Percentiles rank a stretch among this genome's conserved stretches.
phyloP scores from a whole-genome alignment of 2,113 vertebrate species.

The Macrotis lagotis region DNA sequence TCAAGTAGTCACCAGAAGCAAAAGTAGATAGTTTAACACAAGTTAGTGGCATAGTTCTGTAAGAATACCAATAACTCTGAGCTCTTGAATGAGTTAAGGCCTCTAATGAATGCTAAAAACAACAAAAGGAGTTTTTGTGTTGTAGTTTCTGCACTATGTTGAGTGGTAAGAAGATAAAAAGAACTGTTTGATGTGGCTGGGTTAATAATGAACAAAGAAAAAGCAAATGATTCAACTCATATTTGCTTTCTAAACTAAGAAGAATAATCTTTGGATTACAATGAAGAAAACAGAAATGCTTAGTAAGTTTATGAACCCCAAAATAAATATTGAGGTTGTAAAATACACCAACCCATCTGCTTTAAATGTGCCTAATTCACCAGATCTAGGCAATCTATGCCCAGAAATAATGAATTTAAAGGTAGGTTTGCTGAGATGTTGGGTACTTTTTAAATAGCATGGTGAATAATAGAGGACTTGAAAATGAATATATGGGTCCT shows the following conservation, averaged over 20 bases:
- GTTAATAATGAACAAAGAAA: neutral
- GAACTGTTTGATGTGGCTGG: neutral
- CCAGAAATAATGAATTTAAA: neutral
- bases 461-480: neutral
- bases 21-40: neutral
- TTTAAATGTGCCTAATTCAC: neutral
- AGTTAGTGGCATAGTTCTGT: neutral
- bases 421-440: neutral
- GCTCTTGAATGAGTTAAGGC: neutral
- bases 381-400: neutral
- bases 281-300: neutral
- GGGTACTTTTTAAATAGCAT: neutral
- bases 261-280: neutral
- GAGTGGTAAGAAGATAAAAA: neutral
- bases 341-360: neutral
- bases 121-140: neutral
- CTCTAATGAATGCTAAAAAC: neutral
- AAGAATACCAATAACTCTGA: neutral
- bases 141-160: neutral
- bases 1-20: neutral
- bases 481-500: neutral
- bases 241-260: neutral
- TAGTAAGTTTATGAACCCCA: neutral
- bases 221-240: neutral
- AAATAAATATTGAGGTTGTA: neutral